Evolutionary conservation across 2,797 vertebrate species (phyloP).

Genomic region (Rhinatrema bivittatum): DNA sequence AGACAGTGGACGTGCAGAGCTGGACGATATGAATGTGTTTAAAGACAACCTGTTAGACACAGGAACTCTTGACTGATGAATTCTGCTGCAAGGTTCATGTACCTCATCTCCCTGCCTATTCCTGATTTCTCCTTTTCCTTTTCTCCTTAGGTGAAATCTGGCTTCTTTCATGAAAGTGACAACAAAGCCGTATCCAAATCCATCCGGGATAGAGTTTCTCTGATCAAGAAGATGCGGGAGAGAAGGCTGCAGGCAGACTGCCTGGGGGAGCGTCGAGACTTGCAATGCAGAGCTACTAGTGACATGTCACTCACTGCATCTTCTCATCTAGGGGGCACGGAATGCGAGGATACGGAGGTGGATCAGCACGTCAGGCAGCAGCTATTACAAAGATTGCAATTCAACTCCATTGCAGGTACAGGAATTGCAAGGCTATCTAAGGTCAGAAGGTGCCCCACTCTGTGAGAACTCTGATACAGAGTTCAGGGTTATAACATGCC

Average conservation of each 20-base stretch:
- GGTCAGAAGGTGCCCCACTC: no score
- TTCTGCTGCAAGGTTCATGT: no score
- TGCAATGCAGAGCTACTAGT: slow-evolving; percentile 44
- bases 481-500: neutral
- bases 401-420: slow-evolving; percentile 53
- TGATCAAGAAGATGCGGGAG: slow-evolving; percentile 82
- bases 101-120: no score
- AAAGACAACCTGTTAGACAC: no score
- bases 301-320: slow-evolving; percentile 32
- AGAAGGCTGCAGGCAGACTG: slow-evolving; percentile 50
- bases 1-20: no score
- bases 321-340: slow-evolving; percentile 39
- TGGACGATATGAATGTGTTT: no score
- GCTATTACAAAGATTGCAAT: slow-evolving; percentile 43
- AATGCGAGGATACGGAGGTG: slow-evolving; percentile 75
- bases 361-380: slow-evolving; percentile 74
- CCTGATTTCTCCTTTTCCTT: no score
- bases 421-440: neutral
- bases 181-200: slow-evolving; percentile 91
- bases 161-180: slow-evolving; percentile 92
- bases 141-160: slow-evolving; percentile 77
- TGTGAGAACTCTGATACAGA: no score
- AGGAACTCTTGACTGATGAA: no score
- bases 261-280: slow-evolving; percentile 61
- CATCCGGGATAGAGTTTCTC: slow-evolving; percentile 78